phyloP scores from a whole-genome alignment of 2,888 invertebrate species.

The Apamea epomidion region DNA sequence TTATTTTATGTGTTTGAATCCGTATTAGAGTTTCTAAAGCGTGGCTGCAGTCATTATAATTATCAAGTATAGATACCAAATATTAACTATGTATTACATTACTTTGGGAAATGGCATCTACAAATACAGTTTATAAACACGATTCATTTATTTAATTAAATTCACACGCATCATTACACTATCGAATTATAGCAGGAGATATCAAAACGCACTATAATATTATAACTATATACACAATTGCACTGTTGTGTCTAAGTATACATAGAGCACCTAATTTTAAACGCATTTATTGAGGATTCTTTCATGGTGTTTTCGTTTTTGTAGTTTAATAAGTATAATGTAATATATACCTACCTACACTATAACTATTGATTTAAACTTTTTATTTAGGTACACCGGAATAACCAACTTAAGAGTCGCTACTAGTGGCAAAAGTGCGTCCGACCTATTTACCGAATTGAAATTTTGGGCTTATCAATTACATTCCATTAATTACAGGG shows the following conservation, averaged over 20 bases:
- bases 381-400: slow-evolving; percentile 23
- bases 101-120: slow-evolving; percentile 64
- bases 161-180: slow-evolving; percentile 66
- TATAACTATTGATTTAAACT: slow-evolving; percentile 19
- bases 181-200: slow-evolving; percentile 61
- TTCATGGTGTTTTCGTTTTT: slow-evolving; percentile 47
- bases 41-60: slow-evolving; percentile 44
- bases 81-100: slow-evolving; percentile 48
- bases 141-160: slow-evolving; percentile 67
- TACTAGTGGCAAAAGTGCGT: slow-evolving; percentile 18
- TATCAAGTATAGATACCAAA: slow-evolving; percentile 48
- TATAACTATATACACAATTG: slow-evolving; percentile 80
- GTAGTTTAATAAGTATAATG: slow-evolving; percentile 20
- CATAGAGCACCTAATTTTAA: slow-evolving; percentile 79
- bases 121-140: slow-evolving; percentile 69
- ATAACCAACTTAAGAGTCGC: slow-evolving; percentile 19
- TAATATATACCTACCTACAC: slow-evolving; percentile 14
- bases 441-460: neutral
- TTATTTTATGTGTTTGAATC: slow-evolving; percentile 11
- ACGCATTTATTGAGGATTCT: slow-evolving; percentile 56
- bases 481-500: neutral
- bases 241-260: slow-evolving; percentile 79
- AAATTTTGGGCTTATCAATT: neutral
- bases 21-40: slow-evolving; percentile 21
- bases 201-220: slow-evolving; percentile 60